phyloP scores from a whole-genome alignment of 2,797 vertebrate genomes.

The Labeo calbasu region DNA sequence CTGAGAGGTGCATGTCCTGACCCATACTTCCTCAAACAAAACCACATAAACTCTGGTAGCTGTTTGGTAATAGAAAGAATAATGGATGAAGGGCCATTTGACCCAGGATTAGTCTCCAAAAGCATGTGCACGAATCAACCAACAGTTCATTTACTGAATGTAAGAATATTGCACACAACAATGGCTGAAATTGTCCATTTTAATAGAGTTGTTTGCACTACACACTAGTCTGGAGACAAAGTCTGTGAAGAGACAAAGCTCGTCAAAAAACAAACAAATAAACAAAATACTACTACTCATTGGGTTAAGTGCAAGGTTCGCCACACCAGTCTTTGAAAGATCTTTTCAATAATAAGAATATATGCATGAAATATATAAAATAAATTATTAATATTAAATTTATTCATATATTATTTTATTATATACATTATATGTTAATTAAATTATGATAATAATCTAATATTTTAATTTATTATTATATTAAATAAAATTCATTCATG shows the following conservation, averaged over 20 bases:
- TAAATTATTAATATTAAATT: too few relatives aligned
- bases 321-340: too few relatives aligned
- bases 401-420: too few relatives aligned
- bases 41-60: conserved; percentile 1
- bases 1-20: conserved; percentile 43
- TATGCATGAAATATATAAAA: too few relatives aligned
- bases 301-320: too few relatives aligned
- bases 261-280: not conserved
- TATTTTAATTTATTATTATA: too few relatives aligned
- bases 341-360: not conserved
- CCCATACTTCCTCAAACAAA: conserved; percentile 30
- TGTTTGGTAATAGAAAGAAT: not conserved
- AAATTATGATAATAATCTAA: too few relatives aligned
- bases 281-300: not conserved
- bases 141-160: not conserved
- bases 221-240: not conserved
- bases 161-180: not conserved
- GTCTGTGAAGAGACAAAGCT: not conserved
- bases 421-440: too few relatives aligned
- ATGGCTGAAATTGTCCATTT: not conserved
- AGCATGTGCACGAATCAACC: not conserved
- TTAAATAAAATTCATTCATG: too few relatives aligned
- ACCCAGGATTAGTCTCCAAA: not conserved
- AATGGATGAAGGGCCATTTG: not conserved
- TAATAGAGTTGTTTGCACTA: not conserved